Base-by-base conservation (phyloP, 2,113 vertebrate genomes). In the Nycticebus coucang region DNA sequence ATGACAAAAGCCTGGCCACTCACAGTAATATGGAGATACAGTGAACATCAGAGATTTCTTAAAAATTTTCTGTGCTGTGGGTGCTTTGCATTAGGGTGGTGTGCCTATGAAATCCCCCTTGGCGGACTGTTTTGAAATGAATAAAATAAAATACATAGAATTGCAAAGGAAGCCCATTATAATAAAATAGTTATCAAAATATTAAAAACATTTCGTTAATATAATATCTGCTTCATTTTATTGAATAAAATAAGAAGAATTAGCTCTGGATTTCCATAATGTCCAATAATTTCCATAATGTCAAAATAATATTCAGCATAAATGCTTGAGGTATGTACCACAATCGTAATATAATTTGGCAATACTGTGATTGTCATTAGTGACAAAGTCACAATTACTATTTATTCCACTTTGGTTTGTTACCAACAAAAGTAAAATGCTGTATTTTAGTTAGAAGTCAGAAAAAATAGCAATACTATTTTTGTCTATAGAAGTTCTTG, bases 151-250 rank as follows among this genome's bases (percentile, higher is more conserved):
- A 74, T 37, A 55, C 11, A 55, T 26, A 80, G 18, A 80, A 35
- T n/a, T 33, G 9, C 66, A 79, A 91, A 82, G 59, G 60, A 93
- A 92, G 45, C n/a, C n/a, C 88, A n/a, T 77, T 71, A 15, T n/a
- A 60, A 8, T 57, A 68, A 89, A 79, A 50, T 45, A 81, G 26
- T 91, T 95, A 88, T 30, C 37, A 80, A 92, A 85, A 92, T 55
- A 72, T 74, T 79, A 53, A 87, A 83, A 75, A 62, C 30, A 53
- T 0, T 59, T 68, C 84, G 75, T 50, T 69, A 60, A 79, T 85
- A 35, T 68, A 75, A 68, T 66, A 77, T 14, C 4, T 57, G 30
- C 4, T 89, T 80, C 35, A 53, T 92, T 53, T 85, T 81, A 88
- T 85, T 81, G 57, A 94, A 55, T 91, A 80, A 88, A 37, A 88